Evolutionary conservation across 2,888 invertebrate species (phyloP).

Genomic region (Masnerella sp.): DNA sequence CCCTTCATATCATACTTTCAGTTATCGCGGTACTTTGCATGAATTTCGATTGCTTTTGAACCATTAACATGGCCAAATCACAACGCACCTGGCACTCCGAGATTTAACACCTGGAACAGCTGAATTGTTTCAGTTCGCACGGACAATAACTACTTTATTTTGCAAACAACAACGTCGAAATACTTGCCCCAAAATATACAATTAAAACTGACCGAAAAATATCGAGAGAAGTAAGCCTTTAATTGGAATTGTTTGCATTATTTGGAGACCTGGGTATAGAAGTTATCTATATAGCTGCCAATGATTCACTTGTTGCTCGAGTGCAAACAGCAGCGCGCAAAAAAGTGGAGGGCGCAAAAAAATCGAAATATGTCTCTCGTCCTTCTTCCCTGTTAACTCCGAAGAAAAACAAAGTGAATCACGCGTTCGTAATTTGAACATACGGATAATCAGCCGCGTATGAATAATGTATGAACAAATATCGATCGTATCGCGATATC

Average conservation of each 20-base stretch:
- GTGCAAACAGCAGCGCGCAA: constrained; percentile 42
- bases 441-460: constrained; percentile 30
- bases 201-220: no score
- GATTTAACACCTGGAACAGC: constrained; percentile 63
- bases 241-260: no score
- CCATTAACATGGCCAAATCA: constrained; percentile 26
- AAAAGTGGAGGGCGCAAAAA: constrained; percentile 12
- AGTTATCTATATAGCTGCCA: constrained; percentile 47
- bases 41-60: constrained; percentile 26
- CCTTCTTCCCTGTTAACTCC: constrained; percentile 29
- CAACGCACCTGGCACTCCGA: constrained; percentile 60
- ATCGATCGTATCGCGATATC: constrained; percentile 35
- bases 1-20: constrained; percentile 14
- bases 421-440: constrained; percentile 42
- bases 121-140: constrained; percentile 10
- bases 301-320: constrained; percentile 52
- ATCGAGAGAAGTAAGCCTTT: no score
- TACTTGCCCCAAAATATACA: no score
- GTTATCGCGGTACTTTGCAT: constrained; percentile 6
- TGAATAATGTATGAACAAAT: constrained; percentile 41
- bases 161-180: background rate
- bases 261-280: no score
- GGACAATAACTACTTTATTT: constrained; percentile 7
- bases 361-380: constrained; percentile 31
- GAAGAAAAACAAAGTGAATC: constrained; percentile 50